Evolutionary conservation across 2,797 vertebrate genomes (phyloP).

Genomic region (Notolepis coatsorum): DNA sequence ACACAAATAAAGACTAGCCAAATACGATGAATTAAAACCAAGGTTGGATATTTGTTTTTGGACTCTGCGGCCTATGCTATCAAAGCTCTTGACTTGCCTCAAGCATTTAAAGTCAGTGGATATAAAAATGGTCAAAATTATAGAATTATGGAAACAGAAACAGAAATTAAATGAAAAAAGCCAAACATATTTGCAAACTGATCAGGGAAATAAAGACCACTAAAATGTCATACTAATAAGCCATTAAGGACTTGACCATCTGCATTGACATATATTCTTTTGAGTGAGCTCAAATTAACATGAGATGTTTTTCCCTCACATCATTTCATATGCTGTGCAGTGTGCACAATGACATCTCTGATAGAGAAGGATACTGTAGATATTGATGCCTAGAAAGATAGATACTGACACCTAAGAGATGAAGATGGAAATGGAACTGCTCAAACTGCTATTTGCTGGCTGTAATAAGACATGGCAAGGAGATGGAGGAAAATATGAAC

Average conservation of each 20-base stretch:
- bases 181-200: slow-evolving; percentile 67
- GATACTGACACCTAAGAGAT: slow-evolving; percentile 2
- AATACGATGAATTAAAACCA: slow-evolving; percentile 30
- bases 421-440: slow-evolving; percentile 34
- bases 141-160: slow-evolving; percentile 54
- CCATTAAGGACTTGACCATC: slow-evolving; percentile 45
- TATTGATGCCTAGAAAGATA: too few species aligned
- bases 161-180: slow-evolving; percentile 50
- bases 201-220: slow-evolving; percentile 57
- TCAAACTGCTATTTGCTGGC: slow-evolving; percentile 11
- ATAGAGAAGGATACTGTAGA: slow-evolving; percentile 15
- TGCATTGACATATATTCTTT: slow-evolving; percentile 35
- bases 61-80: slow-evolving; percentile 4
- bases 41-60: slow-evolving; percentile 26
- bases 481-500: slow-evolving; percentile 52
- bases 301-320: slow-evolving; percentile 33
- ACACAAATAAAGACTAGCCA: slow-evolving; percentile 53
- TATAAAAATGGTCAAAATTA: slow-evolving; percentile 38
- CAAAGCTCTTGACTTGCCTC: slow-evolving; percentile 12
- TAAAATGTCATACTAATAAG: slow-evolving; percentile 40
- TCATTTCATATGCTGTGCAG: slow-evolving; percentile 2
- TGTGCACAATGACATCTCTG: slow-evolving; percentile 19
- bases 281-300: slow-evolving; percentile 44
- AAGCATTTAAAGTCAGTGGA: slow-evolving; percentile 31
- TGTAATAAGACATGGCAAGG: slow-evolving; percentile 40